Evolutionary conservation across 2,888 invertebrate genomes (phyloP).

Genomic region (Volucella inanis): DNA sequence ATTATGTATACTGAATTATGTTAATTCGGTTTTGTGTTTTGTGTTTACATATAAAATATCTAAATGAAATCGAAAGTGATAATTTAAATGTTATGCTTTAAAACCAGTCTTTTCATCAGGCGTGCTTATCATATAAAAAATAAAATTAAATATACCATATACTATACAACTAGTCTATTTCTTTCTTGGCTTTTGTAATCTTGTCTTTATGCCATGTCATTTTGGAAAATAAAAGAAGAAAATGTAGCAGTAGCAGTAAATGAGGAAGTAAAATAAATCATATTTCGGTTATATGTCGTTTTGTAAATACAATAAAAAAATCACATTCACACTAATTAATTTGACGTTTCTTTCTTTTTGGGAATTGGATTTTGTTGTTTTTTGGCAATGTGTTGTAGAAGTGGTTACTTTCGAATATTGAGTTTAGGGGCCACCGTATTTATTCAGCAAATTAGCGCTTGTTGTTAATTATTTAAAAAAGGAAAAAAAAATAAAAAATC

Average conservation of each 20-base stretch:
- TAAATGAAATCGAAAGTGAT: constrained; percentile 46
- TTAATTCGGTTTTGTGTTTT: constrained; percentile 9
- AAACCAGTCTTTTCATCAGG: constrained; percentile 3
- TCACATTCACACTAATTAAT: constrained; percentile 36
- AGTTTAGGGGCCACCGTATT: constrained; percentile 27
- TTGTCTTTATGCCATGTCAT: too few species aligned
- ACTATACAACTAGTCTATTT: background rate
- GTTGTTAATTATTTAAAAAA: constrained; percentile 27
- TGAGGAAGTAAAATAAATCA: constrained; percentile 46
- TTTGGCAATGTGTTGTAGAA: background rate
- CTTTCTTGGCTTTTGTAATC: background rate
- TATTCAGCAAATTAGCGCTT: constrained; percentile 3
- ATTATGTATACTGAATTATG: constrained; percentile 36
- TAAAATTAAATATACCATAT: constrained; percentile 24
- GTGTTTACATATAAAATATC: background rate
- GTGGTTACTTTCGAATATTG: constrained; percentile 11
- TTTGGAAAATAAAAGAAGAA: constrained; percentile 1
- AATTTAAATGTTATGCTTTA: constrained; percentile 29
- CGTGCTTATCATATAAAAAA: background rate
- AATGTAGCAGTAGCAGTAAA: background rate
- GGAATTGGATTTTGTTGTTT: background rate
- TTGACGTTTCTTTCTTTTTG: constrained; percentile 1
- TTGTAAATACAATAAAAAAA: constrained; percentile 40
- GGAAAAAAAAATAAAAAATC: background rate
- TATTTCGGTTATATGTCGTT: constrained; percentile 2